Base-by-base conservation (phyloP, 1,140 invertebrate species). In the Bombus sylvicola region DNA sequence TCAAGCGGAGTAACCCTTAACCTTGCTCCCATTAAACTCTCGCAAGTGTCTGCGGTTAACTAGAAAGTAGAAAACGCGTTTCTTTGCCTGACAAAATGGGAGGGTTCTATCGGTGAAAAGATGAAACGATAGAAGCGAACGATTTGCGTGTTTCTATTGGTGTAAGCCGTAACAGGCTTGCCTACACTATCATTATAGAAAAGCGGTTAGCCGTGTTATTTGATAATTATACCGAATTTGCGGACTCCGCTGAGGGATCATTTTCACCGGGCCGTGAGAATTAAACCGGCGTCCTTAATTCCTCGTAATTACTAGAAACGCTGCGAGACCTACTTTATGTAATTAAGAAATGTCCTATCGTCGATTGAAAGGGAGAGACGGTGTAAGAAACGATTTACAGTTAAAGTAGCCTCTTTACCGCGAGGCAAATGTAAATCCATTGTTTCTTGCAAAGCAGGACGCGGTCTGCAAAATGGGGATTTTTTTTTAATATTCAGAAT, bases 1-100 rank as follows among this genome's bases (percentile, higher is more conserved):
- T 89, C 79, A 80, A 62, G 85, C 83, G 79, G 85, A 86, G 84
- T 92, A 89, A 92, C 88, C 90, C 86, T 85, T 91, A 84, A 18
- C 74, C 85, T 91, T 90, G 90, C 89, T 90, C 89, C 91, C 82
- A 90, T 87, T 89, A 92, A 93, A 91, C 86, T 90, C 83, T 88
- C 75, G 9, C 72, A 41, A 88, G 81, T 79, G 81, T 59, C 84
- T 87, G 57, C 25, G 57, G 81, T 90, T 87, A 79, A 85, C 69
- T 82, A 34, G 79, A 87, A 89, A 89, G 84, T 80, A 79, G 80
- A 88, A 92, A 91, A 91, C 89, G 87, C 88, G 88, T 83, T 83
- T 89, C 89, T 87, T 87, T 73, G 72, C 73, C 72, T 86, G 31
- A 25, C 25, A 13, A 41, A 64, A 37, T 69, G 28, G 74, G 13